A percentile compares a stretch with the other conserved stretches of the same genome.
phyloP scores from a whole-genome alignment of 2,113 vertebrate species.

The Semnornis frantzii region DNA sequence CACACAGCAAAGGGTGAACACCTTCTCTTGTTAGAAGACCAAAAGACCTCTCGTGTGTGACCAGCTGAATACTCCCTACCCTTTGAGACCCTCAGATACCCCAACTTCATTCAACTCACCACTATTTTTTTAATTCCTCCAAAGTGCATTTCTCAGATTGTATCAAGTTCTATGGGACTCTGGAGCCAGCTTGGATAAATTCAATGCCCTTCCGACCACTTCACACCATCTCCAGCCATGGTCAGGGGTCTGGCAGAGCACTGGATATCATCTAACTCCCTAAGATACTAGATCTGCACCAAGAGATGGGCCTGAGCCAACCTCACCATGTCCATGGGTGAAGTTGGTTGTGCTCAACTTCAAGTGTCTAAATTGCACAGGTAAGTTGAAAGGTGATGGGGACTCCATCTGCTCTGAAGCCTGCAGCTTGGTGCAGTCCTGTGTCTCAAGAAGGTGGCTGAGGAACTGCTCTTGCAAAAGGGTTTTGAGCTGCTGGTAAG shows the following conservation, averaged over 20 bases:
- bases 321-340: not conserved
- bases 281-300: not conserved
- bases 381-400: not conserved
- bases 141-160: not conserved
- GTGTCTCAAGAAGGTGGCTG: not conserved
- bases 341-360: not conserved
- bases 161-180: not conserved
- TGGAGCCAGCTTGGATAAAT: not conserved
- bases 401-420: not conserved
- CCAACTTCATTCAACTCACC: not conserved
- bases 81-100: not conserved
- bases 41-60: not conserved
- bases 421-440: not conserved
- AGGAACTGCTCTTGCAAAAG: not conserved
- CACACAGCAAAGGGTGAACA: not conserved
- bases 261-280: not conserved
- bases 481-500: not conserved
- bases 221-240: accelerated
- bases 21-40: not conserved
- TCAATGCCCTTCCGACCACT: not conserved
- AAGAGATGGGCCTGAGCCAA: not conserved
- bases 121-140: not conserved
- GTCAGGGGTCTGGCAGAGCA: not conserved
- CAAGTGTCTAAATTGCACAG: accelerated
- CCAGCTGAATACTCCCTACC: not conserved